Conservation (phyloP, 2,113 vertebrate genomes). For the Pelodiscus sinensis region DNA sequence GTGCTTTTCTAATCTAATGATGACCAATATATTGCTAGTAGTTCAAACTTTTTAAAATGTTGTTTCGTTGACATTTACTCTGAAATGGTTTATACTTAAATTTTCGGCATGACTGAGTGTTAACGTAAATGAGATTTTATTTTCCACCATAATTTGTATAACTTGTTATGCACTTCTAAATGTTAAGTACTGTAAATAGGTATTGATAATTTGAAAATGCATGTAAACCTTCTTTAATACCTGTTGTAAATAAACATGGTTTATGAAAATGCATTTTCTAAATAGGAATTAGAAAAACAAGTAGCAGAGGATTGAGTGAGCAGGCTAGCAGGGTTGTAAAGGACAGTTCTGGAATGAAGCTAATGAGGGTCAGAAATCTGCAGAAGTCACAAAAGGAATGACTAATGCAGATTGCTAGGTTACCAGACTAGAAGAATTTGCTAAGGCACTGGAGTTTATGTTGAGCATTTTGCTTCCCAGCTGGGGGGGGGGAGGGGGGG, state of each 20-base stretch:
- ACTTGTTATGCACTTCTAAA: background rate
- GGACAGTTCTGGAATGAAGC: slow-evolving; percentile 77
- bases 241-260: background rate
- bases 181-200: background rate
- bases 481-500: too few species aligned
- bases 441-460: slow-evolving; percentile 70
- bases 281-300: slow-evolving; percentile 16
- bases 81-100: background rate
- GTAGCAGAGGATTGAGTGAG: background rate
- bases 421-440: slow-evolving; percentile 81
- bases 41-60: background rate
- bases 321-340: background rate
- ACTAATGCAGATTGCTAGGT: slow-evolving; percentile 84
- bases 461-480: slow-evolving; percentile 81
- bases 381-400: slow-evolving; percentile 83
- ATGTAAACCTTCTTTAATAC: background rate
- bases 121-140: background rate
- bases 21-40: rapidly evolving
- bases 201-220: background rate
- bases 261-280: background rate
- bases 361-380: slow-evolving; percentile 80
- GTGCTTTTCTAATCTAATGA: background rate
- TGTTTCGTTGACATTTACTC: background rate
- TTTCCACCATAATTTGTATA: background rate
- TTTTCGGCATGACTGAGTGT: background rate